A percentile compares a stretch with the other conserved stretches of the same genome.
Evolutionary conservation across 2,797 vertebrate genomes (phyloP).

Genomic region (Carcharodon carcharias): DNA sequence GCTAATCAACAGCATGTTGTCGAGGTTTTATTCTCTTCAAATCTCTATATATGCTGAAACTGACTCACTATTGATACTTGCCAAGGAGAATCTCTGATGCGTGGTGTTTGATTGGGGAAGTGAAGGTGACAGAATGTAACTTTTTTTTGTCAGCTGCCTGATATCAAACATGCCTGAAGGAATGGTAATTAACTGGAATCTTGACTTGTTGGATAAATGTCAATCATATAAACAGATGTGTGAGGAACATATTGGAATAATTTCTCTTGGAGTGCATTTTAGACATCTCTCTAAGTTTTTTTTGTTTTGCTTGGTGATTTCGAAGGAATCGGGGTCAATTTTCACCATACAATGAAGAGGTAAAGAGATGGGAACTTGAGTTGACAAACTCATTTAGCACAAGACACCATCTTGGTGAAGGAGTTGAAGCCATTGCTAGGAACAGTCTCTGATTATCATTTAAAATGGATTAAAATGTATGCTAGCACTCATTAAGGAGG

Average conservation of each 20-base stretch:
- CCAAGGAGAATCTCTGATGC: not conserved
- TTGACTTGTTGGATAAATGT: not conserved
- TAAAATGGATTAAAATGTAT: too few species aligned
- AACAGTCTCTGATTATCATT: too few species aligned
- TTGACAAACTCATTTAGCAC: too few species aligned
- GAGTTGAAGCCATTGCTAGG: too few species aligned
- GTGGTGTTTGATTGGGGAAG: not conserved
- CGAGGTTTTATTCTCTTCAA: not conserved
- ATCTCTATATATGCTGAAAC: not conserved
- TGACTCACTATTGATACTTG: not conserved
- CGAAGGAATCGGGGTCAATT: too few species aligned
- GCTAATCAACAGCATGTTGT: not conserved
- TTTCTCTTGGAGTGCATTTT: not conserved
- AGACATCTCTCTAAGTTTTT: too few species aligned
- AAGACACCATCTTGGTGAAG: too few species aligned
- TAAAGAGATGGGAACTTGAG: too few species aligned
- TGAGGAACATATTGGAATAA: not conserved
- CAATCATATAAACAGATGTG: not conserved
- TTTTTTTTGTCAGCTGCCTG: not conserved
- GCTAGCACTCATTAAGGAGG: too few species aligned
- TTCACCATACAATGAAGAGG: too few species aligned
- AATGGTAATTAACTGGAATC: not conserved
- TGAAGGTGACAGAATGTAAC: not conserved
- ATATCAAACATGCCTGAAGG: not conserved
- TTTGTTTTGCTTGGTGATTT: too few species aligned